A percentile compares a stretch with the other conserved stretches of the same genome.
Conservation (phyloP, 2,797 vertebrate genomes). For the Florisuga fusca region DNA sequence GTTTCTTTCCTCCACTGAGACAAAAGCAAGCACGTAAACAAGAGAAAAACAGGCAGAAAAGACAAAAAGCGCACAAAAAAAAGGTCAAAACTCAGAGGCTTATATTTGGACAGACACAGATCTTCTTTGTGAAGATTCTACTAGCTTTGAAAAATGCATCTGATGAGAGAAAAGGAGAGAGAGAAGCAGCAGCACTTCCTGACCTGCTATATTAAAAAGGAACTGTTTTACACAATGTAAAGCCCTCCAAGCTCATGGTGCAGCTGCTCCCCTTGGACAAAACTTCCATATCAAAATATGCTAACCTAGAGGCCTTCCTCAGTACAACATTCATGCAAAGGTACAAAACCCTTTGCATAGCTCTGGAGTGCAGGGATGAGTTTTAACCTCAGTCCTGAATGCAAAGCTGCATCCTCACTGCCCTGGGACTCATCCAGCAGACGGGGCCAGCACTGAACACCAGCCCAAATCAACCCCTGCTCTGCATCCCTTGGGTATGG, state of each 20-base stretch:
- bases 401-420: accelerated
- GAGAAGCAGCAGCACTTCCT: background rate
- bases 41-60: background rate
- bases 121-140: background rate
- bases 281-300: background rate
- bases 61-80: background rate
- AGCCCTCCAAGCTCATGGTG: background rate
- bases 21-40: background rate
- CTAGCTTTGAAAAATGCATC: background rate
- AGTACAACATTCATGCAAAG: background rate
- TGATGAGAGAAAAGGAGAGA: background rate
- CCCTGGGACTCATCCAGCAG: background rate
- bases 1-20: background rate
- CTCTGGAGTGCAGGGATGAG: accelerated
- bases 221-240: background rate
- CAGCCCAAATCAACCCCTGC: background rate
- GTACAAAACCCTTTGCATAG: background rate
- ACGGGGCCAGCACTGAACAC: background rate
- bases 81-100: background rate
- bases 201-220: background rate
- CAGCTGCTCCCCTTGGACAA: background rate
- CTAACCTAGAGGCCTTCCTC: background rate
- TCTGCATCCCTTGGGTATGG: accelerated
- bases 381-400: background rate
- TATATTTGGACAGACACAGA: background rate